Base-by-base conservation (phyloP, 2,888 invertebrate species). In the Chouioia cunea region DNA sequence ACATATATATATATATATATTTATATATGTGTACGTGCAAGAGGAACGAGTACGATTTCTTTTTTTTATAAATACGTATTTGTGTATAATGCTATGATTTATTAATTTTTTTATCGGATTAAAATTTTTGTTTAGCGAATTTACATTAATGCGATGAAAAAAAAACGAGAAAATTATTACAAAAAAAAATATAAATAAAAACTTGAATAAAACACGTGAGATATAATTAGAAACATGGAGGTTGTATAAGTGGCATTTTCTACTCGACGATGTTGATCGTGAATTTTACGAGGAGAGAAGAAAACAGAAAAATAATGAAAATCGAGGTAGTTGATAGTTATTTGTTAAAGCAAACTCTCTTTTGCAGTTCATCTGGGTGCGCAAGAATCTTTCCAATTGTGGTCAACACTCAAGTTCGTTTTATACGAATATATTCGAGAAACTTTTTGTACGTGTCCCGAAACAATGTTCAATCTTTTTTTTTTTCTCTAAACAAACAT, bases 351-450 rank as follows among this genome's bases (percentile, higher is more conserved):
- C 65, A 71, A 22, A 16, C 18, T 60, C 65, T 60, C 56, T 68
- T 73, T 73, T 47, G 46, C 10, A 36, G 6, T 36, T 36, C 10
- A 10, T 36, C 36, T 18, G 18, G 36, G 36, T n/a, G 18, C 16
- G 16, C 56, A 56, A 56, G n/a, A 6, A 56, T 63, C 59, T 66
- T 53, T 67, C 54, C 54, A 63, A 70, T 71, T 65, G 12, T 44
- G 53, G 76, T 79, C 78, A 77, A 79, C 78, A 82, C 36, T 36
- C 36, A 12, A 36, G 36, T 36, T 36, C 36, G 6, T 78, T 79
- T 78, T 79, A 77, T 78, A 73, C 71, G 76, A 77, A 77, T 76
- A 75, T 77, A 78, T 27, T 53, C 50, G 75, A 75, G 74, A 70
- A 76, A 56, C 56, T 76, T 75, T 81, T 78, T 77, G 70, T 58